A percentile compares a stretch with the other conserved stretches of the same genome.
Conservation (phyloP, 1,140 invertebrate genomes). For the Drosophila orosa region DNA sequence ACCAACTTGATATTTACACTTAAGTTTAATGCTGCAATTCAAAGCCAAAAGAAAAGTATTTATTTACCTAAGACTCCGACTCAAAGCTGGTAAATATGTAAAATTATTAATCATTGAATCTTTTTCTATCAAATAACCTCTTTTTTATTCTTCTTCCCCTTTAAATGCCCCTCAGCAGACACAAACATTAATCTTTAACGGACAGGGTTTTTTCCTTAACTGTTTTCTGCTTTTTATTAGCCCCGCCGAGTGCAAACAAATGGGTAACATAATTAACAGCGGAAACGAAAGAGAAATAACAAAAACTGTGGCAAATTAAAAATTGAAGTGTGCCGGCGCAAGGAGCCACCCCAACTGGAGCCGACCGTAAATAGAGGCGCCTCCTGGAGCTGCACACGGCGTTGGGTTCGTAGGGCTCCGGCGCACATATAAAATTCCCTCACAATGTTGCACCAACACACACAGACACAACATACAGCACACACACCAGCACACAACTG, state of each 20-base stretch:
- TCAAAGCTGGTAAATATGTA: neutral
- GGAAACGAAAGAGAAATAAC: conserved; percentile 18
- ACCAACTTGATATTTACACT: too few species aligned
- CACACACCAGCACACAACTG: conserved; percentile 20
- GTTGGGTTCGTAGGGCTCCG: conserved; percentile 32
- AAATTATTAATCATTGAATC: neutral
- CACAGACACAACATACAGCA: neutral
- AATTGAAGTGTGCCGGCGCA: conserved; percentile 30
- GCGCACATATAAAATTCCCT: conserved; percentile 55
- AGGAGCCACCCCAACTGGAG: conserved; percentile 3
- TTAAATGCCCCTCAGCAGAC: conserved; percentile 11
- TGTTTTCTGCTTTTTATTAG: conserved; percentile 31
- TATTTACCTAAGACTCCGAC: neutral
- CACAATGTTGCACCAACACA: conserved; percentile 51
- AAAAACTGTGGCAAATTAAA: conserved; percentile 38
- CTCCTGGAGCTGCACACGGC: conserved; percentile 28
- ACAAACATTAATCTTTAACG: conserved; percentile 14
- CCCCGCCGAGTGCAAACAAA: conserved; percentile 20
- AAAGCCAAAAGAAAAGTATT: neutral
- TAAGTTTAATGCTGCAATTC: neutral
- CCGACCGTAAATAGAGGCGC: conserved; percentile 21
- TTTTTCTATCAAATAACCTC: neutral
- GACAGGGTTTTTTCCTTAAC: conserved; percentile 13
- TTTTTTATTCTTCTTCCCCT: neutral
- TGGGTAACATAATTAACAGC: conserved; percentile 45